These are phyloP conservation scores for Leguminivora glycinivorella DNA, from an alignment of 1,140 invertebrate species.

Conservation along the genomic window DNA sequence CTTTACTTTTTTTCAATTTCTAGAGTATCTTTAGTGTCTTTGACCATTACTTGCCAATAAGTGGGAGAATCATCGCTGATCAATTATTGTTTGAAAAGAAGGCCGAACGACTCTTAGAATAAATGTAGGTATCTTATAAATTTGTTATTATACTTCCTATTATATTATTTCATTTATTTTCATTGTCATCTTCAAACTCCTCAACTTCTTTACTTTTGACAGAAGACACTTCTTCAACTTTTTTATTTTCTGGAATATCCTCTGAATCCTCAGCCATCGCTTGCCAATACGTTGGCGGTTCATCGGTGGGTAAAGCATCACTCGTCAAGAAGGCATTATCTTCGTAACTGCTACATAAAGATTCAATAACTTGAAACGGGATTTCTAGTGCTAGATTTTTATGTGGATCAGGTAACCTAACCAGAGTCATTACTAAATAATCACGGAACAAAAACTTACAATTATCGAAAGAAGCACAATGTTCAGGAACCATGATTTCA, in stretches of 20 bases:
- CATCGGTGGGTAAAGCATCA: not conserved
- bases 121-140: too few species aligned
- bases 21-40: too few species aligned
- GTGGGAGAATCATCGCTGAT: too few species aligned
- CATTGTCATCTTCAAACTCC: too few species aligned
- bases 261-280: conserved; percentile 1
- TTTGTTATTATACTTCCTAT: too few species aligned
- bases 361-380: conserved; percentile 28
- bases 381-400: conserved; percentile 19
- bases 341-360: not conserved
- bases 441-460: conserved; percentile 24
- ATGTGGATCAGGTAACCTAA: conserved; percentile 25
- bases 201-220: too few species aligned
- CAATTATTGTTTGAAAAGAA: too few species aligned
- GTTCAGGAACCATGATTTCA: conserved; percentile 19
- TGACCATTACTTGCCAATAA: too few species aligned
- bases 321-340: not conserved
- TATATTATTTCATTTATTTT: too few species aligned
- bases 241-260: not conserved
- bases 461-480: conserved; percentile 9
- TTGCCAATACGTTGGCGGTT: not conserved
- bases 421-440: conserved; percentile 20
- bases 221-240: not conserved
- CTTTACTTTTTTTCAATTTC: too few species aligned
- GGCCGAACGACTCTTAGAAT: too few species aligned